Conservation (phyloP, 1,140 invertebrate species). For the Leptopilina boulardi region DNA sequence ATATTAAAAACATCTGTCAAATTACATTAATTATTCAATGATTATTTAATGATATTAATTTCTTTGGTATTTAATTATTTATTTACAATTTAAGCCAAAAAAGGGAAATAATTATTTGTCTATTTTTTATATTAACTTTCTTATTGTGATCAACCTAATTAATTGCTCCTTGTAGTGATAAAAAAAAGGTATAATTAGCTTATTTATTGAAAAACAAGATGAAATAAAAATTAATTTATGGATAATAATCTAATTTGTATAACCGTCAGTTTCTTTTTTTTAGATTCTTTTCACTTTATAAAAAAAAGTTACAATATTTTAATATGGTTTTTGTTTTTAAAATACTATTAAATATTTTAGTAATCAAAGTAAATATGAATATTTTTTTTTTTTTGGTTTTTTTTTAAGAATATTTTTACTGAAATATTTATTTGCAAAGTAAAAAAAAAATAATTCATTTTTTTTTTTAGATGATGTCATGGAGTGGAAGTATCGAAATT, state of each 20-base stretch:
- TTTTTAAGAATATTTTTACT: too few species aligned
- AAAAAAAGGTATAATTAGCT: background rate
- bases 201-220: background rate
- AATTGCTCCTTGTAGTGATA: background rate
- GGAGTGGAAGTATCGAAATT: constrained; percentile 95
- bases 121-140: constrained; percentile 7
- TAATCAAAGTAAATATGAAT: too few species aligned
- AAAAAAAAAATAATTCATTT: background rate
- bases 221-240: too few species aligned
- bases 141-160: background rate
- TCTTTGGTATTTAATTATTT: background rate
- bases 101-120: background rate
- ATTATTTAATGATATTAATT: constrained; percentile 17
- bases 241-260: too few species aligned
- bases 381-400: too few species aligned
- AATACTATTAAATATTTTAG: too few species aligned
- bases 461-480: constrained; percentile 81
- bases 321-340: too few species aligned
- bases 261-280: too few species aligned
- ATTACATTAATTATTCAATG: constrained; percentile 8
- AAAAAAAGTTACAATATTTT: too few species aligned
- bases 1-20: constrained; percentile 38
- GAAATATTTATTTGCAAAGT: too few species aligned
- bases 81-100: background rate
- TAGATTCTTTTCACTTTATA: too few species aligned